Conservation (phyloP, 2,113 vertebrate genomes). For the Numenius arquata region DNA sequence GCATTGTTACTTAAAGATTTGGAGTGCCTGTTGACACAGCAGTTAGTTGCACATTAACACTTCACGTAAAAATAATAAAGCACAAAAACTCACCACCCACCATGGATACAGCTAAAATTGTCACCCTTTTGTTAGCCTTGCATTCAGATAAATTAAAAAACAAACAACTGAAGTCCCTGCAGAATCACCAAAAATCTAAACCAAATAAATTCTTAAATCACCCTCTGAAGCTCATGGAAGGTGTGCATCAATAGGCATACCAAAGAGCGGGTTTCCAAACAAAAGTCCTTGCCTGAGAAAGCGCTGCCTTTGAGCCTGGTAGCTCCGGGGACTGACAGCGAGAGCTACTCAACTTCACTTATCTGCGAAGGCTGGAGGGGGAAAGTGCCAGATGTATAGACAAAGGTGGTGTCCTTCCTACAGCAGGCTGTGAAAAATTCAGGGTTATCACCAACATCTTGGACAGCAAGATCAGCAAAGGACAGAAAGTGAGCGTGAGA, state of each 20-base stretch:
- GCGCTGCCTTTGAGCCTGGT: not conserved
- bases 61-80: not conserved
- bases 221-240: not conserved
- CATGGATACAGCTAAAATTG: not conserved
- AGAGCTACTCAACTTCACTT: not conserved
- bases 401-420: not conserved
- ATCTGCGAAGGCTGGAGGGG: not conserved
- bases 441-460: not conserved
- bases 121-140: not conserved
- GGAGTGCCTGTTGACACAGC: not conserved
- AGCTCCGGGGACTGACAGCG: not conserved
- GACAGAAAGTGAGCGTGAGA: not conserved
- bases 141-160: not conserved
- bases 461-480: not conserved
- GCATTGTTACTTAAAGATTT: not conserved
- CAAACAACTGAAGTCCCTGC: not conserved
- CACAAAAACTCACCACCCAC: not conserved
- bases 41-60: not conserved
- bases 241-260: not conserved
- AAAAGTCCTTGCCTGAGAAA: not conserved
- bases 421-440: not conserved
- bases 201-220: not conserved
- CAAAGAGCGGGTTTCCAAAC: not conserved
- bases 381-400: not conserved
- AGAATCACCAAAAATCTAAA: not conserved